Conservation (phyloP, 64 coral and sea anemone genomes). For the Cladopsammia gracilis region DNA sequence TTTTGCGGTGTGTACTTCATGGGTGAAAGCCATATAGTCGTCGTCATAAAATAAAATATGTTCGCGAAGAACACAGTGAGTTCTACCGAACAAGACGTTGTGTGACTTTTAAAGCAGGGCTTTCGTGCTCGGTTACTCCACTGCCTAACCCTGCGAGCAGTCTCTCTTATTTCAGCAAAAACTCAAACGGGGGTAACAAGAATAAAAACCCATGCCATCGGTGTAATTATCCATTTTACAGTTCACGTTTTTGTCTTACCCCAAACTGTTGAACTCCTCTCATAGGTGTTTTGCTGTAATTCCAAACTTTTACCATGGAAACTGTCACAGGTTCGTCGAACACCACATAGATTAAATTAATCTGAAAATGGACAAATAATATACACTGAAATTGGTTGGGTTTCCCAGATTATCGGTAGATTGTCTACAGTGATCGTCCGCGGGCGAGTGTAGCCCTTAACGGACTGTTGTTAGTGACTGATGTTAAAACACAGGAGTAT, state of each 20-base stretch:
- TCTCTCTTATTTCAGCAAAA: background rate
- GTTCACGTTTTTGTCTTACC: conserved; percentile 59
- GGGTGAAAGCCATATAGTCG: too few relatives aligned
- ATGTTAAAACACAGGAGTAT: too few relatives aligned
- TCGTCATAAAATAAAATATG: too few relatives aligned
- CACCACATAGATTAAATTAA: conserved; percentile 85
- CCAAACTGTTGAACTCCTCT: conserved; percentile 92
- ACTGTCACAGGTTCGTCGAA: conserved; percentile 94
- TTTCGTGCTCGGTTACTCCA: too few relatives aligned
- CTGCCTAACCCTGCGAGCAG: too few relatives aligned
- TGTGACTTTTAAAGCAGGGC: too few relatives aligned
- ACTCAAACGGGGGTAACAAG: background rate
- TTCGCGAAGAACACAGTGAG: too few relatives aligned
- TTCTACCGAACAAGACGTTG: too few relatives aligned
- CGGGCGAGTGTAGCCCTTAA: too few relatives aligned
- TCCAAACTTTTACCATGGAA: conserved; percentile 97
- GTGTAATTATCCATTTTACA: too few relatives aligned
- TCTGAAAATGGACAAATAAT: conserved; percentile 7
- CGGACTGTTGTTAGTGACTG: too few relatives aligned
- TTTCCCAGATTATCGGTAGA: background rate
- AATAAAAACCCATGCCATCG: background rate
- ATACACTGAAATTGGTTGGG: background rate
- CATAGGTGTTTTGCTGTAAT: conserved; percentile 96
- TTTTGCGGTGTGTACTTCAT: too few relatives aligned
- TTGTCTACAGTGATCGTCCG: background rate